Percentiles rank a stretch among this genome's conserved stretches.
Evolutionary conservation across 2,888 invertebrate genomes (phyloP).

Genomic region (Folsomia manolachei): DNA sequence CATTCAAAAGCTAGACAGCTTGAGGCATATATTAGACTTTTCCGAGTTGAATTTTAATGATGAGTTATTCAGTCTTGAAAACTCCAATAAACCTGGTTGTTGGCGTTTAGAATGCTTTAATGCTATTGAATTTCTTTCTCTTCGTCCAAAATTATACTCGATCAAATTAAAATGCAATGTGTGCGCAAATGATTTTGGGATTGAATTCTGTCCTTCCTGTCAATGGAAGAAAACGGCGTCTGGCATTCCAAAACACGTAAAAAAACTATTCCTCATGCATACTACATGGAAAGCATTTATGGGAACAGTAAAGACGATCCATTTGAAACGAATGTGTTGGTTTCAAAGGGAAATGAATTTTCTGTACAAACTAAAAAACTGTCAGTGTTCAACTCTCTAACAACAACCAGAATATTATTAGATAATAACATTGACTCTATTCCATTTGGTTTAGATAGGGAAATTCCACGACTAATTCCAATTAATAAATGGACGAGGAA

Average conservation of each 20-base stretch:
- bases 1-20: neutral
- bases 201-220: neutral
- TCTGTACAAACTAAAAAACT: neutral
- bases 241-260: neutral
- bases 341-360: neutral
- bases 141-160: neutral
- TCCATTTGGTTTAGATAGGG: neutral
- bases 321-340: neutral
- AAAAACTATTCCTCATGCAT: neutral
- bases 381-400: neutral
- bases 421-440: neutral
- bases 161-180: neutral
- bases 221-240: neutral
- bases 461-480: no score
- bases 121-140: neutral
- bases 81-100: no score
- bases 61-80: no score
- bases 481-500: no score
- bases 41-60: no score
- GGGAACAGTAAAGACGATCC: neutral
- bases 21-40: no score
- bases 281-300: neutral
- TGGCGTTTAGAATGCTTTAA: neutral
- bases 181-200: neutral
- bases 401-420: neutral